Percentiles rank a stretch among this genome's conserved stretches.
These are phyloP conservation scores for Antechinus flavipes DNA, from an alignment of 2,113 vertebrate species.

Conservation along the genomic window DNA sequence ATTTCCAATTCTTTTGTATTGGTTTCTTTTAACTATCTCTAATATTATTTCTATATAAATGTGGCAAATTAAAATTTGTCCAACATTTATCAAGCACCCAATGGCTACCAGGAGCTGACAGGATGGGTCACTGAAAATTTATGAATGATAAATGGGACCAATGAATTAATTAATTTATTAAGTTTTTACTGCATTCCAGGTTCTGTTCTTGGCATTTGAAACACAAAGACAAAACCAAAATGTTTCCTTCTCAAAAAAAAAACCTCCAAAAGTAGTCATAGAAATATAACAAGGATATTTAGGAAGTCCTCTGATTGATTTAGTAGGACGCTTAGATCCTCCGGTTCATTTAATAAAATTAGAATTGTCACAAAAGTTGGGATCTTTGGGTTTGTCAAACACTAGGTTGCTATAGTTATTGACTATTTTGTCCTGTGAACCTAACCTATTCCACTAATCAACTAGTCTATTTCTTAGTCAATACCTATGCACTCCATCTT, in stretches of 20 bases:
- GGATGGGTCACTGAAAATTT: neutral
- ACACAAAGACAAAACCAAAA: neutral
- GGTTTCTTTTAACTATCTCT: neutral
- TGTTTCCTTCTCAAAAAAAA: neutral
- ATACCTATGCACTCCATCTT: neutral
- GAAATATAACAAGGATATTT: neutral
- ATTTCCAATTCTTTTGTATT: neutral
- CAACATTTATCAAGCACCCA: neutral
- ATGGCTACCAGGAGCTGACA: neutral
- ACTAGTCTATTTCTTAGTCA: too few species aligned
- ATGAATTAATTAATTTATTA: neutral
- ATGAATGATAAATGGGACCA: neutral
- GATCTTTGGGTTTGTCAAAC: too few species aligned
- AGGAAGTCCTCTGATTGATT: neutral
- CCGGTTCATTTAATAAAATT: neutral
- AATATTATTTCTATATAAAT: neutral
- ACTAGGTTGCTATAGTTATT: too few species aligned
- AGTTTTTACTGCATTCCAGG: neutral
- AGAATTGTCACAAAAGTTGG: neutral
- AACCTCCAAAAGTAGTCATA: neutral
- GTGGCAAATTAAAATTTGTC: neutral
- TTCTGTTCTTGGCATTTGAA: neutral
- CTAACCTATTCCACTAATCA: too few species aligned
- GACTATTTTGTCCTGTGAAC: too few species aligned
- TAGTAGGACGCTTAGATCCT: neutral